Evolutionary conservation across 2,888 invertebrate species (phyloP), one percentile per base, ranked within the genome.

Genomic region (Choristoneura rosaceana): DNA sequence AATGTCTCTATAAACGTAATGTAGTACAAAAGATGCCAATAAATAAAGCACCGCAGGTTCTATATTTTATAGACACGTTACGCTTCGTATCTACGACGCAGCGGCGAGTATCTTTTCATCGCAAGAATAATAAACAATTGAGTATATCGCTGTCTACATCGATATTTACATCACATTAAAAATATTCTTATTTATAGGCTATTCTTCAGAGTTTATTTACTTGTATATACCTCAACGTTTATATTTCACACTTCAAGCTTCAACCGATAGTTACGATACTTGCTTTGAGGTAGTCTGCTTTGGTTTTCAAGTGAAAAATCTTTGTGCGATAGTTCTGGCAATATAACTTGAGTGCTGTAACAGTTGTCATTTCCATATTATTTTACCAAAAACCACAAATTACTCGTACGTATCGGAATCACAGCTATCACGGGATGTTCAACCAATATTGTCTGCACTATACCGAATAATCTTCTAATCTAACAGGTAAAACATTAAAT

Each of bases 1-100:
- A 85, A 87, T 80, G 87, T 85, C 85, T 86, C 82, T 81, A 87
- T 87, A 88, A 87, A 87, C 83, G 82, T 84, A 83, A 86, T 79
- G 77, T 81, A 77, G 76, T 77, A 77, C 74, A 74, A 68, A 70
- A 70, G 68, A 69, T 69, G 64, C 64, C 68, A 43, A 73, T 73
- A 73, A 73, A 73, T 64, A 69, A 64, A 50, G 15, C 58, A 55
- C 9, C 14, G 41, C 41, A 50, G 63, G 43, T 47, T 63, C 17
- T 73, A 52, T 60, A 73, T 58, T 52, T 59, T 64, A 73, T 52
- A 52, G 62, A 43, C 59, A n/a, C 41, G 8, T 47, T 52, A n/a
- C 41, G 8, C 55, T 52, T 34, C 45, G 17, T 55, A 25, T 25
- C 25, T 25, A 43, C 50, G n/a, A n/a, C 45, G 25, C 34, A 64